A percentile compares a stretch with the other conserved stretches of the same genome.
These are phyloP conservation scores for Acipenser oxyrinchus DNA, from an alignment of 2,797 vertebrate species.

Conservation along the genomic window DNA sequence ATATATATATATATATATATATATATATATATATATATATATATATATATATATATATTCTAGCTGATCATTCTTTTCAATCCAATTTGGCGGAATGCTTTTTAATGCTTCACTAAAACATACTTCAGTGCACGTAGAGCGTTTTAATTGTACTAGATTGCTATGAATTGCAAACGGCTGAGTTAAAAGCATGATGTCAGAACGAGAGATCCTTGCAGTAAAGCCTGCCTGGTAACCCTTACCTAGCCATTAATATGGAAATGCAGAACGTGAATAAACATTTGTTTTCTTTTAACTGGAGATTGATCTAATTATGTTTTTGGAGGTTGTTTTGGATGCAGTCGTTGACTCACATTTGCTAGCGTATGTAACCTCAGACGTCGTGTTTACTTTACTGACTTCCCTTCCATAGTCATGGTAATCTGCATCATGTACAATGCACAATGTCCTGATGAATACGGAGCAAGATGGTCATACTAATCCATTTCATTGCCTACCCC, in stretches of 20 bases:
- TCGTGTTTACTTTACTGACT: background rate
- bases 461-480: background rate
- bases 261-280: constrained; percentile 34
- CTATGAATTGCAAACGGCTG: constrained; percentile 55
- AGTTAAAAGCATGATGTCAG: constrained; percentile 45
- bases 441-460: constrained; percentile 1
- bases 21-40: too few species aligned
- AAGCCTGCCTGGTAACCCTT: constrained; percentile 39
- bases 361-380: background rate
- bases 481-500: constrained; percentile 1
- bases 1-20: too few species aligned
- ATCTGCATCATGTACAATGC: constrained; percentile 6
- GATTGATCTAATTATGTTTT: constrained; percentile 26
- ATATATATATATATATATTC: too few species aligned
- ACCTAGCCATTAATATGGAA: constrained; percentile 56
- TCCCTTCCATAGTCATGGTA: constrained; percentile 3
- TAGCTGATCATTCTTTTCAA: constrained; percentile 33
- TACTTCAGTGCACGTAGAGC: constrained; percentile 44
- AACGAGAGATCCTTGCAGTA: constrained; percentile 32
- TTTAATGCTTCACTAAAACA: constrained; percentile 39
- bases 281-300: constrained; percentile 15
- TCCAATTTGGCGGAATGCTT: constrained; percentile 45
- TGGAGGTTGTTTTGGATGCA: constrained; percentile 10
- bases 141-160: constrained; percentile 60
- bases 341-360: constrained; percentile 17